phyloP scores from a whole-genome alignment of 2,797 vertebrate genomes.

The Paratrypauchen microcephalus region DNA sequence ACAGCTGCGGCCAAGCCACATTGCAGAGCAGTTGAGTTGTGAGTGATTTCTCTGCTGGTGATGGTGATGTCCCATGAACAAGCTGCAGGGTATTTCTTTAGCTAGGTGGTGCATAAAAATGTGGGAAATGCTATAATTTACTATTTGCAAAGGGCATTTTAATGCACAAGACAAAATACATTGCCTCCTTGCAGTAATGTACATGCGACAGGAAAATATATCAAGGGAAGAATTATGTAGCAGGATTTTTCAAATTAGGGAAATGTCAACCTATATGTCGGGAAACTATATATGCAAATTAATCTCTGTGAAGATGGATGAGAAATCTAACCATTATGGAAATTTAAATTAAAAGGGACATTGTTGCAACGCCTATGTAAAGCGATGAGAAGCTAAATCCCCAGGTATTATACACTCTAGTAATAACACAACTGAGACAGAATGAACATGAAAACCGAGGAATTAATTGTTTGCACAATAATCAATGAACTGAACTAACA shows the following conservation, averaged over 20 bases:
- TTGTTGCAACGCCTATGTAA: constrained; percentile 21
- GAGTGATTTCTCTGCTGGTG: constrained; percentile 10
- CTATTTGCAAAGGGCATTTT: constrained; percentile 33
- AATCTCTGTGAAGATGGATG: constrained; percentile 57
- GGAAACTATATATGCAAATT: constrained; percentile 61
- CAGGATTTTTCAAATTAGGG: constrained; percentile 39
- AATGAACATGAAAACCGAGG: constrained; percentile 4
- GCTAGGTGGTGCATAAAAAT: constrained; percentile 18
- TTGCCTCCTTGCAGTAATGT: not conserved
- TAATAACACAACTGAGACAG: constrained; percentile 5
- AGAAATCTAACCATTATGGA: constrained; percentile 35
- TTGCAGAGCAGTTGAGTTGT: not conserved
- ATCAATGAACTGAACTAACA: not conserved
- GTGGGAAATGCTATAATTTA: constrained; percentile 16
- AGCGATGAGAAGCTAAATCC: constrained; percentile 19
- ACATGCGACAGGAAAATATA: constrained; percentile 47
- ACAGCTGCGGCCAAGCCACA: not conserved
- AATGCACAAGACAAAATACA: constrained; percentile 28
- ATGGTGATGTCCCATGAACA: constrained; percentile 5
- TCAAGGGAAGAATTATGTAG: constrained; percentile 58
- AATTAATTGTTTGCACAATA: not conserved
- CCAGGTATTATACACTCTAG: not conserved
- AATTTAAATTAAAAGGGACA: constrained; percentile 27
- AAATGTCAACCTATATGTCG: constrained; percentile 44
- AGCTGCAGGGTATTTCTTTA: constrained; percentile 18